Evolutionary conservation across 2,888 invertebrate genomes (phyloP).

Genomic region (Eristalis pertinax): DNA sequence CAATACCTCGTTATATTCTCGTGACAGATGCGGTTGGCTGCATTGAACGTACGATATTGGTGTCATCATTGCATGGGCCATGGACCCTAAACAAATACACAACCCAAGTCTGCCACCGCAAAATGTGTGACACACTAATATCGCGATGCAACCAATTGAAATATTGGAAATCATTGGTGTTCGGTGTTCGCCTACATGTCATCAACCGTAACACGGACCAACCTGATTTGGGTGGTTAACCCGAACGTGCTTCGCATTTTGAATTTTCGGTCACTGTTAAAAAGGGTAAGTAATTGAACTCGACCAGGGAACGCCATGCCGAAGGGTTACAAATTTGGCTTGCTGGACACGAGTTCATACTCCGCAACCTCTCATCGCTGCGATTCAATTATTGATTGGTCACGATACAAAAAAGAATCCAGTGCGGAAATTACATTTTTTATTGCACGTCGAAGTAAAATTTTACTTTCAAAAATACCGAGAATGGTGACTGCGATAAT

Average conservation of each 20-base stretch:
- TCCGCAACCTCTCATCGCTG: not conserved
- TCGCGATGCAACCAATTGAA: not conserved
- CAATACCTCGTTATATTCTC: too few species aligned
- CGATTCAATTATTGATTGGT: not conserved
- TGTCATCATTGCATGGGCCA: too few species aligned
- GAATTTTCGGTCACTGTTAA: not conserved
- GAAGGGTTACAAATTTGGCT: not conserved
- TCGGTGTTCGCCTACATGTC: not conserved
- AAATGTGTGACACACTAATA: not conserved
- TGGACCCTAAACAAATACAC: not conserved
- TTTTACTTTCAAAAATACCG: too few species aligned
- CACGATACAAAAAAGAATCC: not conserved
- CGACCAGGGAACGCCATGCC: not conserved
- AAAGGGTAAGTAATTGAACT: not conserved
- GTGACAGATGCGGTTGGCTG: too few species aligned
- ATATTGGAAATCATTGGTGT: constrained; percentile 19
- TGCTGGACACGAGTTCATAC: not conserved
- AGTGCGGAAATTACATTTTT: too few species aligned
- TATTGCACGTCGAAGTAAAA: too few species aligned
- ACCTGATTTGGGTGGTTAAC: constrained; percentile 10
- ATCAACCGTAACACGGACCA: not conserved
- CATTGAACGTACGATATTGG: too few species aligned
- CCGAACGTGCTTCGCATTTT: not conserved
- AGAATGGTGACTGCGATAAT: too few species aligned
- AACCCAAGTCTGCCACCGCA: not conserved